Conservation (phyloP, 2,797 vertebrate species). For the Characodon lateralis region DNA sequence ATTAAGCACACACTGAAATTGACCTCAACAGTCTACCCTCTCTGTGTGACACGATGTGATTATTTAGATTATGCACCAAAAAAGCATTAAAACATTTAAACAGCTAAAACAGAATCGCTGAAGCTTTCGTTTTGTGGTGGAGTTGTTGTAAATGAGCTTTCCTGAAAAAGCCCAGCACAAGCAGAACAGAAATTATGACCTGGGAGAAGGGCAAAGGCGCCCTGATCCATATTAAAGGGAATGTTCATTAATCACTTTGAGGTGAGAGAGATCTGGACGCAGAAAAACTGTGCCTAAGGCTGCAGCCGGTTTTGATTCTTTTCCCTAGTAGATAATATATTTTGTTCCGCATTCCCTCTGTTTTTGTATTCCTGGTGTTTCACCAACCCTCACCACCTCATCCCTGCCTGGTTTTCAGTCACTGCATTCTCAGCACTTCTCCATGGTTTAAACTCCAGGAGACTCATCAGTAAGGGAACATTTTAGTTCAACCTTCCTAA, state of each 20-base stretch:
- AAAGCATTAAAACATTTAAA: not conserved
- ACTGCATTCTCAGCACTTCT: not conserved
- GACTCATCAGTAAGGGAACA: constrained; percentile 37
- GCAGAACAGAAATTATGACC: constrained; percentile 54
- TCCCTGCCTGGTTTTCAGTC: constrained; percentile 19
- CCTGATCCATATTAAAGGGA: constrained; percentile 37
- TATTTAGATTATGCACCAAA: not conserved
- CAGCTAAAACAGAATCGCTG: constrained; percentile 8
- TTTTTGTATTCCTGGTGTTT: constrained; percentile 15
- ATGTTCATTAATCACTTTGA: constrained; percentile 63
- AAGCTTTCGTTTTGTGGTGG: constrained; percentile 23
- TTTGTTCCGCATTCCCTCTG: constrained; percentile 38
- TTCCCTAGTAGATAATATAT: constrained; percentile 28
- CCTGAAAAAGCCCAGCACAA: constrained; percentile 16
- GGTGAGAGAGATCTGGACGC: constrained; percentile 16
- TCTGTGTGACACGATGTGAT: constrained; percentile 19
- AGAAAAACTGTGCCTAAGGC: constrained; percentile 18
- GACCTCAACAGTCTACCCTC: constrained; percentile 7
- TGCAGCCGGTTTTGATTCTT: constrained; percentile 19
- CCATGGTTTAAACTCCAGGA: constrained; percentile 17
- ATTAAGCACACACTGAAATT: constrained; percentile 17
- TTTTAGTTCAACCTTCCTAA: constrained; percentile 16
- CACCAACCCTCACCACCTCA: constrained; percentile 1
- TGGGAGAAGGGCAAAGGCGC: constrained; percentile 31
- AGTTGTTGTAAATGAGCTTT: constrained; percentile 36